Evolutionary conservation across 1,140 invertebrate genomes (phyloP).

Genomic region (Arctopsyche grandis): DNA sequence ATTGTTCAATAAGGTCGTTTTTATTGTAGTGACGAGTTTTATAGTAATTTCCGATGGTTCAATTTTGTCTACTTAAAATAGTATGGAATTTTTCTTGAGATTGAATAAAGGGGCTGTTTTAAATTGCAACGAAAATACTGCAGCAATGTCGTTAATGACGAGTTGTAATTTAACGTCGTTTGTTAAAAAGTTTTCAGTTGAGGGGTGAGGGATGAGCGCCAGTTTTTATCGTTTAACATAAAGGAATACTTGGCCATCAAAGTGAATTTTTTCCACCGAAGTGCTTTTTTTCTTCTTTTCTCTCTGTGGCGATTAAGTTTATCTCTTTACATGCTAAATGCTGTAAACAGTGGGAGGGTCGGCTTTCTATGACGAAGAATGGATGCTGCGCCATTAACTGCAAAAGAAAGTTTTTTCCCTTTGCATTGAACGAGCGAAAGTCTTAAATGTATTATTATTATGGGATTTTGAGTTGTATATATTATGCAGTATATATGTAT

Average conservation of each 20-base stretch:
- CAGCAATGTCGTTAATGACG: not conserved
- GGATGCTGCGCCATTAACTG: constrained; percentile 17
- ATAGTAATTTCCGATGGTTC: too few species aligned
- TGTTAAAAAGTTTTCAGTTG: constrained; percentile 32
- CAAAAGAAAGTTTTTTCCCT: constrained; percentile 29
- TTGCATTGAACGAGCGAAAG: not conserved
- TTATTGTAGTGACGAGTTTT: too few species aligned
- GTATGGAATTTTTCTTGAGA: too few species aligned
- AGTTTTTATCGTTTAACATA: constrained; percentile 17
- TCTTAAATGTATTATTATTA: constrained; percentile 16
- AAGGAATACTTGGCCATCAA: constrained; percentile 42
- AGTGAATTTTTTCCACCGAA: constrained; percentile 44
- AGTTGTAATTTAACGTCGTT: constrained; percentile 36
- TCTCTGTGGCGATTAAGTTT: constrained; percentile 32
- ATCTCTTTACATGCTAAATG: constrained; percentile 38
- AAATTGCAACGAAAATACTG: not conserved
- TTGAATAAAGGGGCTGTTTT: too few species aligned
- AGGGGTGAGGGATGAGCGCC: not conserved
- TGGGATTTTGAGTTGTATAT: not conserved
- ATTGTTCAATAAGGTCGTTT: too few species aligned
- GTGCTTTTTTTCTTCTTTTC: constrained; percentile 7
- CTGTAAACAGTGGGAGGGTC: constrained; percentile 30
- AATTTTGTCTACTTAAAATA: too few species aligned
- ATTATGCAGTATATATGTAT: too few species aligned
- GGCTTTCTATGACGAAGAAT: not conserved